phyloP scores from a whole-genome alignment of 2,888 invertebrate genomes.

The Dolichopus griseipennis region DNA sequence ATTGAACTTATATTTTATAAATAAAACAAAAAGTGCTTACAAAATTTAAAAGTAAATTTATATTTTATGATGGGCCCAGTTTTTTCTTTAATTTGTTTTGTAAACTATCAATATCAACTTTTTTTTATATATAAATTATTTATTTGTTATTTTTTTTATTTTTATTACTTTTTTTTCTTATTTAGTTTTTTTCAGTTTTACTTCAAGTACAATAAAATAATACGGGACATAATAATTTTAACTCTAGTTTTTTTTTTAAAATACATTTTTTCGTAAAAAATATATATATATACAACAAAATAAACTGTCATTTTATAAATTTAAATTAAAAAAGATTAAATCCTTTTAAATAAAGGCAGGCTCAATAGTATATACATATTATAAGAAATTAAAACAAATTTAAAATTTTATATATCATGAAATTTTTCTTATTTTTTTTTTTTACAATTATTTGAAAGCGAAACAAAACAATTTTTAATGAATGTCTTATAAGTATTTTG shows the following conservation, averaged over 20 bases:
- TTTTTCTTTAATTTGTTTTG: not conserved
- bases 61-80: constrained; percentile 1
- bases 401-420: too few species aligned
- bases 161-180: not conserved
- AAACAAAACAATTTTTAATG: too few species aligned
- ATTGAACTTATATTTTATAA: too few species aligned
- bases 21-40: not conserved
- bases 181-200: too few species aligned
- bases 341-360: too few species aligned
- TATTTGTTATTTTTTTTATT: not conserved
- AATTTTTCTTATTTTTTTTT: too few species aligned
- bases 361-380: too few species aligned
- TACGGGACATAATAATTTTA: not conserved
- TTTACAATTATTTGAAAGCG: too few species aligned
- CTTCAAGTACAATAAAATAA: not conserved
- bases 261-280: not conserved
- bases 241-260: not conserved
- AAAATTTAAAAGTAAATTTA: not conserved
- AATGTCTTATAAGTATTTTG: too few species aligned
- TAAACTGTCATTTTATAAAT: not conserved
- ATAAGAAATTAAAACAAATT: too few species aligned
- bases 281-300: not conserved
- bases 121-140: not conserved
- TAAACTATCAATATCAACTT: constrained; percentile 4
- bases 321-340: too few species aligned